A percentile compares a stretch with the other conserved stretches of the same genome.
Conservation (phyloP, 2,797 vertebrate species). For the Manis crassicaudata region DNA sequence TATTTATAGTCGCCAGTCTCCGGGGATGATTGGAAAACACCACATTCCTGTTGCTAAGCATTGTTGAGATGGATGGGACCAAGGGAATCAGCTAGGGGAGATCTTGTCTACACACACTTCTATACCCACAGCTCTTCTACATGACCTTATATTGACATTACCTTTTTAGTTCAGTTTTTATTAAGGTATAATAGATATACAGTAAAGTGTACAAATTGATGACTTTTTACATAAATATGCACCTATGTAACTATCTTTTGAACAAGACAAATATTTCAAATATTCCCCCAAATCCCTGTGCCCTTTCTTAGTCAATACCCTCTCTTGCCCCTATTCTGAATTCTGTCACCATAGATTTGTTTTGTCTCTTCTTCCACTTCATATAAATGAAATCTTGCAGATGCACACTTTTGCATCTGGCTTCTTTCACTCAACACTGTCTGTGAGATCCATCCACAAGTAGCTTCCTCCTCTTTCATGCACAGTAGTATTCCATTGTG, state of each 20-base stretch:
- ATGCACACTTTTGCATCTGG: neutral
- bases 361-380: neutral
- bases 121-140: neutral
- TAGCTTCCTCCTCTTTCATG: neutral
- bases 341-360: neutral
- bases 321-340: neutral
- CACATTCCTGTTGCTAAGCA: fast-evolving
- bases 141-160: neutral
- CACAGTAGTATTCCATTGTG: neutral
- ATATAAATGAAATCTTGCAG: neutral
- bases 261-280: neutral
- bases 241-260: neutral
- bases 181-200: neutral
- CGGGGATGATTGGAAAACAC: neutral
- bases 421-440: neutral
- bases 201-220: neutral
- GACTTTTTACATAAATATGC: neutral
- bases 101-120: neutral
- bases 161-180: neutral
- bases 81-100: too few species aligned
- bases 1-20: neutral
- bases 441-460: neutral
- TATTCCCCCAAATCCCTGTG: neutral
- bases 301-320: neutral
- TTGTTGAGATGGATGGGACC: too few species aligned